Evolutionary conservation across 2,888 invertebrate genomes (phyloP).

Genomic region (Sinelater perroti): DNA sequence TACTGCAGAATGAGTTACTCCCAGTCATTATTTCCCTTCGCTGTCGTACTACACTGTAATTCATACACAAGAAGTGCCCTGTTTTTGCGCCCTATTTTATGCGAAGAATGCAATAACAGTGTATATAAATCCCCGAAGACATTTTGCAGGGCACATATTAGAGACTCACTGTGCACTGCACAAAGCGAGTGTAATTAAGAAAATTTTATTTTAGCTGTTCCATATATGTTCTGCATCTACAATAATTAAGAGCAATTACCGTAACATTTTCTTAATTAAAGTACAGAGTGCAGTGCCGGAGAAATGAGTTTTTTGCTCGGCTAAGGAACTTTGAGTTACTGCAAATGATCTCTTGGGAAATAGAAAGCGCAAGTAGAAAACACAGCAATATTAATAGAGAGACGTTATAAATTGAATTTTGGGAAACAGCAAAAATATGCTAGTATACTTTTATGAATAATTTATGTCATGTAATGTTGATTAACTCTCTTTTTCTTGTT

Average conservation of each 20-base stretch:
- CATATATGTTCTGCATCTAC: constrained; percentile 37
- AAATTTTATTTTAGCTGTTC: constrained; percentile 30
- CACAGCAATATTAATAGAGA: no score
- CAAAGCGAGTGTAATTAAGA: constrained; percentile 29
- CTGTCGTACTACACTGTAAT: constrained; percentile 25
- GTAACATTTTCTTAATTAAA: constrained; percentile 8
- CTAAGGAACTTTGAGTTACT: no score
- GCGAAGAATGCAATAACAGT: constrained; percentile 28
- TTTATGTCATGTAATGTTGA: no score
- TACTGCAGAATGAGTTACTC: constrained; percentile 44
- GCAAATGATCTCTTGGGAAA: no score
- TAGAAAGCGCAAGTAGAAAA: no score
- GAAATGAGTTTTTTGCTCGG: constrained; percentile 8
- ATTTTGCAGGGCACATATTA: constrained; percentile 30
- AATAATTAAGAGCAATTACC: constrained; percentile 49
- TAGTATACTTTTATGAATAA: no score
- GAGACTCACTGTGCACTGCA: constrained; percentile 14
- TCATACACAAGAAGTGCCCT: constrained; percentile 7
- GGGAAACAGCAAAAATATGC: no score
- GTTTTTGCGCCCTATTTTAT: constrained; percentile 23
- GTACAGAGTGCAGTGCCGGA: neutral
- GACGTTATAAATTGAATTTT: no score
- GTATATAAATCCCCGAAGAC: constrained; percentile 30
- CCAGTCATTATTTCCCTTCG: constrained; percentile 42
- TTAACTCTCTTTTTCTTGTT: no score